Conservation (phyloP, 92 coral and sea anemone genomes). For the Montipora capitata region DNA sequence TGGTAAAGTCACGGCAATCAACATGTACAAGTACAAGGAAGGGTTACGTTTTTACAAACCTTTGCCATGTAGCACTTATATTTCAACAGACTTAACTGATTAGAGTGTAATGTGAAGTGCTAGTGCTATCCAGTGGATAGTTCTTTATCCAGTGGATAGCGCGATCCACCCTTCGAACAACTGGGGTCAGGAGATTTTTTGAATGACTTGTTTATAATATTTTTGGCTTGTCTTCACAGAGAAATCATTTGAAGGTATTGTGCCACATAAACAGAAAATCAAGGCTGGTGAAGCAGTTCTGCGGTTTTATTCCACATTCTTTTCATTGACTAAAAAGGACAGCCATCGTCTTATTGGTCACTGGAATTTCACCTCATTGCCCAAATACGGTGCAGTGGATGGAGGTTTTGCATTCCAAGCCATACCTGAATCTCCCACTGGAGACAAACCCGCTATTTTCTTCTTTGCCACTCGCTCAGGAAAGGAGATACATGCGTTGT, state of each 20-base stretch:
- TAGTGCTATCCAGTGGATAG: no score
- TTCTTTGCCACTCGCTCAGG: conserved; percentile 87
- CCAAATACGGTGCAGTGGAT: conserved; percentile 93
- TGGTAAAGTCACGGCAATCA: no score
- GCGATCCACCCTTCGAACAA: no score
- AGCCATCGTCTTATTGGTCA: conserved; percentile 87
- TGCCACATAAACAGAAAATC: conserved; percentile 95
- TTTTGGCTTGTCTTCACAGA: conserved; percentile 48
- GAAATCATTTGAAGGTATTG: conserved; percentile 89
- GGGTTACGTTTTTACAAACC: no score
- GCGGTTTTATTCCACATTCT: conserved; percentile 89
- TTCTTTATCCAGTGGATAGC: no score
- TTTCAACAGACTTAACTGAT: no score
- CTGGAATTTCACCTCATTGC: conserved; percentile 89
- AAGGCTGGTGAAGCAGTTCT: conserved; percentile 96
- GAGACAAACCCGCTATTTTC: conserved; percentile 74
- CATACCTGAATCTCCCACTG: conserved; percentile 58
- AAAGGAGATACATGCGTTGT: conserved; percentile 83
- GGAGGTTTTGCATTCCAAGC: conserved; percentile 97
- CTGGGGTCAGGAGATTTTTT: no score
- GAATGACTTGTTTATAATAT: no score
- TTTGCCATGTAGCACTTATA: no score
- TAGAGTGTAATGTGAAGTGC: no score
- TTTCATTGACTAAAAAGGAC: conserved; percentile 92
- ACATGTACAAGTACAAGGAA: no score